A percentile compares a stretch with the other conserved stretches of the same genome.
phyloP scores from a whole-genome alignment of 2,888 invertebrate species.

The Pteria penguin region DNA sequence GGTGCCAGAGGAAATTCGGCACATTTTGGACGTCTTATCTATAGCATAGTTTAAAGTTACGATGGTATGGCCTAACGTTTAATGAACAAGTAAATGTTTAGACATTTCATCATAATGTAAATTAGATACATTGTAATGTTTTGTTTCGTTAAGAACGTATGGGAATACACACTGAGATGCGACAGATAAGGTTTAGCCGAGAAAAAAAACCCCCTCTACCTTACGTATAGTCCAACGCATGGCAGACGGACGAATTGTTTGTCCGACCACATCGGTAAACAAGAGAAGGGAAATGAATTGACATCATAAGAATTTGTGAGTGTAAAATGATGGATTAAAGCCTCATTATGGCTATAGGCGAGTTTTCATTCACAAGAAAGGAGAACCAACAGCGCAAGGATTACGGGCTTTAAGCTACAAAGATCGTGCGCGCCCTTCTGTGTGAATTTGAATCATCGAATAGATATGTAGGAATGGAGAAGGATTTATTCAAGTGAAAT shows the following conservation, averaged over 20 bases:
- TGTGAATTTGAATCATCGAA: background rate
- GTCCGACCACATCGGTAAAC: slow-evolving; percentile 10
- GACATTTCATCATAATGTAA: too few relatives aligned
- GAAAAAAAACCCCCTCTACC: too few relatives aligned
- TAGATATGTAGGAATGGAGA: background rate
- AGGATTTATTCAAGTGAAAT: background rate
- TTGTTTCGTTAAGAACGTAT: too few relatives aligned
- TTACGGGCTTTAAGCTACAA: background rate
- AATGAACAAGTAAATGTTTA: too few relatives aligned
- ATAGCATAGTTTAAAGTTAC: too few relatives aligned
- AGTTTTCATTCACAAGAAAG: background rate
- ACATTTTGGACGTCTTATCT: too few relatives aligned
- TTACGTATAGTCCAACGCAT: too few relatives aligned
- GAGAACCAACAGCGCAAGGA: background rate
- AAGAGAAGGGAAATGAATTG: slow-evolving; percentile 11
- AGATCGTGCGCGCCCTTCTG: background rate
- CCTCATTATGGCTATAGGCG: background rate
- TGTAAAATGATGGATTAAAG: background rate
- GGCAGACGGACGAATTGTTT: background rate
- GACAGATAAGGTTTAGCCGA: too few relatives aligned
- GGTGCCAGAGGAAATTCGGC: too few relatives aligned
- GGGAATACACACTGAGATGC: too few relatives aligned
- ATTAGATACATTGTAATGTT: too few relatives aligned
- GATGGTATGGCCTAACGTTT: too few relatives aligned
- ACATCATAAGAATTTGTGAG: background rate